Evolutionary conservation across 1,140 invertebrate genomes (phyloP).

Genomic region (Homalodisca vitripennis): DNA sequence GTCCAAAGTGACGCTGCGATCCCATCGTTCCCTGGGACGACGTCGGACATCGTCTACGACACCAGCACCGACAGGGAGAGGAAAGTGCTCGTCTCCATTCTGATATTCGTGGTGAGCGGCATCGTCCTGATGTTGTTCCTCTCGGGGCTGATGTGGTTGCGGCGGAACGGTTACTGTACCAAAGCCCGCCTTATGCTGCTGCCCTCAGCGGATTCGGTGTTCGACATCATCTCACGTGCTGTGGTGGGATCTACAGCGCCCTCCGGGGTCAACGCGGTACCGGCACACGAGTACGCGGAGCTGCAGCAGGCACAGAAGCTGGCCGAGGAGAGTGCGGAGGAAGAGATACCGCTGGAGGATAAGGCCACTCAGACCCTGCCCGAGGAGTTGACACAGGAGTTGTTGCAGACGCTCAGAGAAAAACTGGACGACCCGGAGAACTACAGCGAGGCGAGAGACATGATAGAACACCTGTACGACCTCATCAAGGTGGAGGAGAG

Average conservation of each 20-base stretch:
- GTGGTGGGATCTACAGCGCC: conserved; percentile 55
- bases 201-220: conserved; percentile 46
- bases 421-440: conserved; percentile 69
- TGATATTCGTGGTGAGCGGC: conserved; percentile 52
- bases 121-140: conserved; percentile 53
- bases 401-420: conserved; percentile 64
- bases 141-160: conserved; percentile 54
- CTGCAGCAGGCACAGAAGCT: conserved; percentile 49
- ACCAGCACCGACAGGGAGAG: conserved; percentile 47
- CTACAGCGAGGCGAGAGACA: conserved; percentile 69
- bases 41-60: conserved; percentile 31
- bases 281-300: conserved; percentile 64
- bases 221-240: conserved; percentile 46
- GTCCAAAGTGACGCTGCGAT: conserved; percentile 33
- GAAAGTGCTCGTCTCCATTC: conserved; percentile 51
- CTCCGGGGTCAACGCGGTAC: conserved; percentile 35
- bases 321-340: conserved; percentile 42
- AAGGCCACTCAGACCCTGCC: conserved; percentile 70
- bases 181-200: conserved; percentile 43
- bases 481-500: conserved; percentile 72
- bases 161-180: conserved; percentile 54
- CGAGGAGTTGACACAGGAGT: conserved; percentile 70
- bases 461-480: conserved; percentile 76
- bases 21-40: conserved; percentile 32
- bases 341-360: conserved; percentile 51